A percentile compares a stretch with the other conserved stretches of the same genome.
Evolutionary conservation across 2,888 invertebrate genomes (phyloP).

Genomic region (Furcula furcula): DNA sequence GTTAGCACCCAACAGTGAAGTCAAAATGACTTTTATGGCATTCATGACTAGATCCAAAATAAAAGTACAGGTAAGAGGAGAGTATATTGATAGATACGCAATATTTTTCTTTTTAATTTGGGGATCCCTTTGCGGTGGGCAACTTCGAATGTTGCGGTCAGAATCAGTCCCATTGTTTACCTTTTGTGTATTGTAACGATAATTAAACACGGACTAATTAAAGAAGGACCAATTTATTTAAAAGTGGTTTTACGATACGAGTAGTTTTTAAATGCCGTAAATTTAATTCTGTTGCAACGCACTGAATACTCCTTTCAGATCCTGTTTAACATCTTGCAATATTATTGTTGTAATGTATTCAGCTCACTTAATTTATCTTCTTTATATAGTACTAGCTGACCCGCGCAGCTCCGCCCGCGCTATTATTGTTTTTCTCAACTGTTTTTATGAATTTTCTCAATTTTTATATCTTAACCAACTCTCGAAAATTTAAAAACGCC

Average conservation of each 20-base stretch:
- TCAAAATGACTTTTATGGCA: constrained; percentile 48
- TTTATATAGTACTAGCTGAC: too few species aligned
- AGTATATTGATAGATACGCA: constrained; percentile 61
- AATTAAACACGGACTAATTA: constrained; percentile 27
- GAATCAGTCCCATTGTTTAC: constrained; percentile 40
- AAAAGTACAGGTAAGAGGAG: constrained; percentile 33
- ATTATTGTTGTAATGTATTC: constrained; percentile 3
- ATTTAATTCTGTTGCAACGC: constrained; percentile 17
- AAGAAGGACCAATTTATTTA: constrained; percentile 21
- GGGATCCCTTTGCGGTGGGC: constrained; percentile 65
- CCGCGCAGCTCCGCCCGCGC: too few species aligned
- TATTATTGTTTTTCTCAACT: too few species aligned
- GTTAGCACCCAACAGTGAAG: constrained; percentile 33
- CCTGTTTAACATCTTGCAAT: constrained; percentile 13
- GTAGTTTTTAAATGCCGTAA: constrained; percentile 12
- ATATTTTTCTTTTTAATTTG: constrained; percentile 53
- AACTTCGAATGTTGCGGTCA: constrained; percentile 36
- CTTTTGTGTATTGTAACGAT: constrained; percentile 32
- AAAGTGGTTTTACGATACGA: constrained; percentile 17
- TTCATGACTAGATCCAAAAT: constrained; percentile 49
- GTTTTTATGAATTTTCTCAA: too few species aligned
- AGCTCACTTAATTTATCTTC: too few species aligned
- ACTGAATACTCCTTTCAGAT: constrained; percentile 19
- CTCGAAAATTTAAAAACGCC: too few species aligned
- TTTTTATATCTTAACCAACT: too few species aligned